A percentile compares a stretch with the other conserved stretches of the same genome.
Conservation (phyloP, 1,140 invertebrate species). For the Limonius californicus region DNA sequence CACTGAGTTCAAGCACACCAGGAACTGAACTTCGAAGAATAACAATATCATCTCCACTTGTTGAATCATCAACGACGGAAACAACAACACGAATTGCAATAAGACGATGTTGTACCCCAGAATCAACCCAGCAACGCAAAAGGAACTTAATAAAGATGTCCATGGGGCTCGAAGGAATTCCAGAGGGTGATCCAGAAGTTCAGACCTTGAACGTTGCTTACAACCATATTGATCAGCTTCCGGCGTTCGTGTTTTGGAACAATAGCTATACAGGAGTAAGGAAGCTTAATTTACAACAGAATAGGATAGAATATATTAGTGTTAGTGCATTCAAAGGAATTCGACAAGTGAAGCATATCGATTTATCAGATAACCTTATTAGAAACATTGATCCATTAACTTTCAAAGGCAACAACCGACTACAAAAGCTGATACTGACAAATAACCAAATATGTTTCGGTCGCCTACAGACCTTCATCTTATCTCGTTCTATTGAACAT, state of each 20-base stretch:
- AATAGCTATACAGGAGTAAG: slow-evolving; percentile 33
- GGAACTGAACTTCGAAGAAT: no score
- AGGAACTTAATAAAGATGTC: slow-evolving; percentile 28
- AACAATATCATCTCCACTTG: no score
- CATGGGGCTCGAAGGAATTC: slow-evolving; percentile 31
- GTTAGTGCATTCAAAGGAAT: slow-evolving; percentile 57
- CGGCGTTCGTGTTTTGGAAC: slow-evolving; percentile 33
- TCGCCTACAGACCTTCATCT: slow-evolving; percentile 35
- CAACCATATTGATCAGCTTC: slow-evolving; percentile 34
- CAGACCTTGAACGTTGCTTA: slow-evolving; percentile 37
- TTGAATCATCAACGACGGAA: no score
- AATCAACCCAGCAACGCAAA: neutral
- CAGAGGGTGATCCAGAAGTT: slow-evolving; percentile 26
- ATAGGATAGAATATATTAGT: slow-evolving; percentile 32
- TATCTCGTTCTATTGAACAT: slow-evolving; percentile 35
- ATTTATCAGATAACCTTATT: slow-evolving; percentile 62
- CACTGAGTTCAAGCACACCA: no score
- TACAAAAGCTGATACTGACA: slow-evolving; percentile 54
- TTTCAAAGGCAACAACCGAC: slow-evolving; percentile 52
- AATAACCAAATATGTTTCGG: slow-evolving; percentile 52
- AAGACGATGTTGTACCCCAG: neutral
- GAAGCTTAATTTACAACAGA: slow-evolving; percentile 36
- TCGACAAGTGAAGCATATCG: slow-evolving; percentile 60
- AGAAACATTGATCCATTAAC: slow-evolving; percentile 53
- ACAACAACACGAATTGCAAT: no score